phyloP scores from a whole-genome alignment of 2,113 vertebrate species.

The Anarrhichthys ocellatus region DNA sequence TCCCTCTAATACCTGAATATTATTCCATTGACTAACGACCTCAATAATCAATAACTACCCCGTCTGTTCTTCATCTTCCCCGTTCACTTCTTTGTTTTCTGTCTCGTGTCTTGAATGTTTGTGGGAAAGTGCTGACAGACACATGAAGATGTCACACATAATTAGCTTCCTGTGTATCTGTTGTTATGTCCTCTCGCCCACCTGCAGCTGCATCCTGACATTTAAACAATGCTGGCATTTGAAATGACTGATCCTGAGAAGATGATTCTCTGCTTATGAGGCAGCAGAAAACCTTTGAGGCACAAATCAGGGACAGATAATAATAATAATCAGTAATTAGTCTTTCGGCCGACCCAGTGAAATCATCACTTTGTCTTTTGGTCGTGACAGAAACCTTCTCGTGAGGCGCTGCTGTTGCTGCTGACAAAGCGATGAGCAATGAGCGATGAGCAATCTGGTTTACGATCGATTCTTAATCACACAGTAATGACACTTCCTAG shows the following conservation, averaged over 20 bases:
- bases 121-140: neutral
- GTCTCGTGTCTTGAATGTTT: neutral
- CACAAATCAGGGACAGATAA: neutral
- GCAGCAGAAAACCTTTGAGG: neutral
- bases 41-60: too few relatives aligned
- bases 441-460: neutral
- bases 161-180: slow-evolving; percentile 13
- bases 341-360: neutral
- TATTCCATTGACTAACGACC: too few relatives aligned
- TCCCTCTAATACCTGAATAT: too few relatives aligned
- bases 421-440: neutral
- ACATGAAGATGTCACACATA: slow-evolving; percentile 39
- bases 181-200: neutral
- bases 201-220: slow-evolving; percentile 38
- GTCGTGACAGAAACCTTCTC: neutral
- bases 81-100: neutral
- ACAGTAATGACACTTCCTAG: neutral
- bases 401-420: neutral
- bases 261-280: neutral
- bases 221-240: slow-evolving; percentile 45
- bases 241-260: neutral
- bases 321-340: neutral
- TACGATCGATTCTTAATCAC: slow-evolving; percentile 27
- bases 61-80: too few relatives aligned
- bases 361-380: neutral